Percentiles rank a stretch among this genome's conserved stretches.
Conservation (phyloP, 2,113 vertebrate species). For the Pterophyllum scalare region DNA sequence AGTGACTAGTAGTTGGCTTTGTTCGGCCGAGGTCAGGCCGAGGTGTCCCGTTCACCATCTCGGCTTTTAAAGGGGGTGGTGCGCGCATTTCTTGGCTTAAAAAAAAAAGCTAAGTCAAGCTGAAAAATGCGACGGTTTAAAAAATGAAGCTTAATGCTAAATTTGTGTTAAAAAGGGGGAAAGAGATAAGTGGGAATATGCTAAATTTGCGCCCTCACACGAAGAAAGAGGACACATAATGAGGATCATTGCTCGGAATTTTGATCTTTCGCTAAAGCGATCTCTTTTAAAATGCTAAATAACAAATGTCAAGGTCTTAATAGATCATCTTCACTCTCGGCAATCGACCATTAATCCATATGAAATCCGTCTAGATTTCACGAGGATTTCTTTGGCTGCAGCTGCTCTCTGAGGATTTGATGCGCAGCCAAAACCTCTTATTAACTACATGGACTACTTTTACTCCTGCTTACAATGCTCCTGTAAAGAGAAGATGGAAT, state of each 20-base stretch:
- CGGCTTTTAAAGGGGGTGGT: conserved; percentile 15
- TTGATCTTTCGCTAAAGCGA: not conserved
- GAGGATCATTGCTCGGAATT: not conserved
- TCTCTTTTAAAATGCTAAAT: not conserved
- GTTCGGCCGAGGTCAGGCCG: conserved; percentile 70
- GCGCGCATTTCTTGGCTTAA: not conserved
- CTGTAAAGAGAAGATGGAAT: not conserved
- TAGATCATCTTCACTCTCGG: not conserved
- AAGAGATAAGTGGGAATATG: conserved; percentile 49
- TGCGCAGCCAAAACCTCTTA: conserved; percentile 36
- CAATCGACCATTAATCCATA: conserved; percentile 15
- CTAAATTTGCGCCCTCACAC: conserved; percentile 44
- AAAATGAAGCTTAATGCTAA: conserved; percentile 51
- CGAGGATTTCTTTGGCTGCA: conserved; percentile 32
- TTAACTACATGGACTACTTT: not conserved
- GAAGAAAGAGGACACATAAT: not conserved
- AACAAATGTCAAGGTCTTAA: conserved; percentile 7
- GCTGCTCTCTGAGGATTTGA: conserved; percentile 44
- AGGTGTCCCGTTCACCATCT: conserved; percentile 63
- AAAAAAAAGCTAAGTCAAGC: conserved; percentile 44
- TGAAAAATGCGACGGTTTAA: conserved; percentile 41
- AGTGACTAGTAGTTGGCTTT: conserved; percentile 80
- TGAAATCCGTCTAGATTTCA: conserved; percentile 18
- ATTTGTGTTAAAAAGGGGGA: conserved; percentile 15
- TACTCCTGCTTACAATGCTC: not conserved